phyloP scores from a whole-genome alignment of 2,797 vertebrate genomes.

The Chaetophractus vellerosus region DNA sequence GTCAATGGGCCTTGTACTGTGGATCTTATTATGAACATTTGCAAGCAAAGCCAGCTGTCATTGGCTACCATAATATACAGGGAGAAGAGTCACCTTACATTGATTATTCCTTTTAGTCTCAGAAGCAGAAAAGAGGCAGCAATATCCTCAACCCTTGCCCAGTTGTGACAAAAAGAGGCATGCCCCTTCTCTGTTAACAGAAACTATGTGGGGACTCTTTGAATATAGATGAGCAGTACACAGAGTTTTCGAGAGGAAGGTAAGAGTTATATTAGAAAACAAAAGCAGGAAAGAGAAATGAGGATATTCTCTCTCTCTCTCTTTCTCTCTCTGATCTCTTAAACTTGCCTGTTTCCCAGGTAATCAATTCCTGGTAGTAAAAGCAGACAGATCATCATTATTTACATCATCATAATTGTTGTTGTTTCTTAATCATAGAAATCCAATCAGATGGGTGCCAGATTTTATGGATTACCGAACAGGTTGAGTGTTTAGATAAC shows the following conservation, averaged over 20 bases:
- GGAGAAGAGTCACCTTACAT: neutral
- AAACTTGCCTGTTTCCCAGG: neutral
- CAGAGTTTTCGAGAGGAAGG: conserved; percentile 34
- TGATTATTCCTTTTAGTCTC: neutral
- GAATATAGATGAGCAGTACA: neutral
- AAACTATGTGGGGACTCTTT: neutral
- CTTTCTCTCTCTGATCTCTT: neutral
- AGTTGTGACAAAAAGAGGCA: neutral
- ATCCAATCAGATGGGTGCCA: neutral
- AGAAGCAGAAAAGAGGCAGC: neutral
- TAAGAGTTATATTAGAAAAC: neutral
- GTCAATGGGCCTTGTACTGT: neutral
- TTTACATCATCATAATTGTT: neutral
- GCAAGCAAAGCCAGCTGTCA: neutral
- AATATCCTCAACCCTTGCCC: neutral
- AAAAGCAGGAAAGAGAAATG: neutral
- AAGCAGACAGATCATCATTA: neutral
- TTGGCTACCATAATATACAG: neutral
- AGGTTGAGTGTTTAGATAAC: neutral
- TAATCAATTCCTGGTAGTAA: neutral
- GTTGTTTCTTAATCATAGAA: conserved; percentile 1
- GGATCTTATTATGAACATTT: conserved; percentile 8
- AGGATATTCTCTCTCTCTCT: neutral
- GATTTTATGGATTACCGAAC: neutral
- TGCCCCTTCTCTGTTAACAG: neutral